phyloP scores from a whole-genome alignment of 92 coral and sea anemone genomes.

The Micromussa lordhowensis region DNA sequence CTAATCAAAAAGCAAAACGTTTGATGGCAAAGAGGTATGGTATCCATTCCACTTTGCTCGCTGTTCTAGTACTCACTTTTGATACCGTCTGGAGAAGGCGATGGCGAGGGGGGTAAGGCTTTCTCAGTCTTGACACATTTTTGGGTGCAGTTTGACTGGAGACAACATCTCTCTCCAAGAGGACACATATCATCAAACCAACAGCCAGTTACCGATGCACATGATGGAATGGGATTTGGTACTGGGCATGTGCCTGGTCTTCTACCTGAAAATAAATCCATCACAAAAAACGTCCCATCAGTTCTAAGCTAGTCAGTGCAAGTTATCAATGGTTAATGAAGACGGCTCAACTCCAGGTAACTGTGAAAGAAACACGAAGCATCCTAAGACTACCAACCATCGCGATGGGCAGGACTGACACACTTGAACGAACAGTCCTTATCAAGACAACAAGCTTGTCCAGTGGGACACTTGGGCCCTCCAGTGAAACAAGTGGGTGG shows the following conservation, averaged over 20 bases:
- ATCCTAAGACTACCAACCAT: not conserved
- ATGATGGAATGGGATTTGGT: constrained; percentile 19
- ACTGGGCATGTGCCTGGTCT: constrained; percentile 57
- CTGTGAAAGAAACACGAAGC: no score
- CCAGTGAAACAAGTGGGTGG: constrained; percentile 33
- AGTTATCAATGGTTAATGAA: no score
- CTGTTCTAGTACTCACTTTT: no score
- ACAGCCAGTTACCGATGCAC: constrained; percentile 33
- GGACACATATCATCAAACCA: constrained; percentile 18
- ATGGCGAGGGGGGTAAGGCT: not conserved
- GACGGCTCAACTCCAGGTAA: no score
- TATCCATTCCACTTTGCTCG: no score
- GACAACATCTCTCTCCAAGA: constrained; percentile 45
- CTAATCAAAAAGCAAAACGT: no score
- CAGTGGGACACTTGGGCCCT: constrained; percentile 26
- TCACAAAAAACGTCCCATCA: no score
- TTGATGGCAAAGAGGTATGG: no score
- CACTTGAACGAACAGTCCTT: constrained; percentile 35
- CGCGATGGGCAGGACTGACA: constrained; percentile 15
- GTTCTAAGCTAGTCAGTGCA: no score
- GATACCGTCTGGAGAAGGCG: no score
- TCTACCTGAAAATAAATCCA: no score
- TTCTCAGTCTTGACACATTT: constrained; percentile 29
- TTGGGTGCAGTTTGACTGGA: constrained; percentile 36
- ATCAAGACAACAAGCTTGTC: constrained; percentile 40